These are phyloP conservation scores for Neotoxoptera formosana DNA, from an alignment of 1,140 invertebrate species.

Conservation along the genomic window DNA sequence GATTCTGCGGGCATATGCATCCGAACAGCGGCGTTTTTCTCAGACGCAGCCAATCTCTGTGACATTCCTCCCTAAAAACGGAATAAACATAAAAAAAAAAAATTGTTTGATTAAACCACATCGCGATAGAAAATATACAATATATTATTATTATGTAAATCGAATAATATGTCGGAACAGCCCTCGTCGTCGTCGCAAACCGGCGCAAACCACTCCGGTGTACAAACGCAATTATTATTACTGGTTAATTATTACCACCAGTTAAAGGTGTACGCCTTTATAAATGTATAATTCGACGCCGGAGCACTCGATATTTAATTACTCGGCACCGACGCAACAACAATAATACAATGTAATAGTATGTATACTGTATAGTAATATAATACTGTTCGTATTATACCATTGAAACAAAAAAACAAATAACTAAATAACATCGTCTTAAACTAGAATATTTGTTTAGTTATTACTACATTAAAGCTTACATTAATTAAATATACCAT, in stretches of 20 bases:
- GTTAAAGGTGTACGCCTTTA: not conserved
- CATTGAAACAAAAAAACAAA: too few species aligned
- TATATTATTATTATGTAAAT: not conserved
- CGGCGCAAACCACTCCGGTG: not conserved
- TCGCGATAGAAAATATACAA: not conserved
- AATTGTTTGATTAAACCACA: not conserved
- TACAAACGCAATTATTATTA: not conserved
- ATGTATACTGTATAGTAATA: not conserved
- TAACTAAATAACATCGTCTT: too few species aligned
- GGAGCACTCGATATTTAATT: not conserved
- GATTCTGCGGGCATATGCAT: slow-evolving; percentile 88
- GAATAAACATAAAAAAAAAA: not conserved
- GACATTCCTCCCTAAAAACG: slow-evolving; percentile 76
- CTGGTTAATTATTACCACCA: not conserved
- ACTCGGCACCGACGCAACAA: not conserved
- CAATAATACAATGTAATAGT: not conserved
- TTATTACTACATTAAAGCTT: too few species aligned
- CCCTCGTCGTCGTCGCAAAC: not conserved
- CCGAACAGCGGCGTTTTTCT: slow-evolving; percentile 86
- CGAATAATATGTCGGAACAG: not conserved
- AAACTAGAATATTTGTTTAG: too few species aligned
- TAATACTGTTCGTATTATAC: too few species aligned
- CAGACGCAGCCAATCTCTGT: slow-evolving; percentile 83
- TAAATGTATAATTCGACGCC: not conserved
- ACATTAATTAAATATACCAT: too few species aligned